Evolutionary conservation across 2,888 invertebrate genomes (phyloP).

Genomic region (Tiliacea citrago): DNA sequence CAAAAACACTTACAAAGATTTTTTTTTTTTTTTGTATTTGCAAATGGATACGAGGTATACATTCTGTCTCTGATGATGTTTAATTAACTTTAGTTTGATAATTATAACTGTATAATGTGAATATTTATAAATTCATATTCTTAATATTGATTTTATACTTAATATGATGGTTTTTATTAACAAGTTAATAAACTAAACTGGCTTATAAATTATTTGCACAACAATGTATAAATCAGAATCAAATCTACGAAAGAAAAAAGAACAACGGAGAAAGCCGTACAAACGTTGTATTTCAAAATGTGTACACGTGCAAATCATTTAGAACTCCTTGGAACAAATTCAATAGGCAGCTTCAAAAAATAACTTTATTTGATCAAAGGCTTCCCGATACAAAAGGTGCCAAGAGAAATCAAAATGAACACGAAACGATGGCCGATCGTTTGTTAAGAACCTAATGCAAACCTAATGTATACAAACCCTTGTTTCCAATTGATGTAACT

Average conservation of each 20-base stretch:
- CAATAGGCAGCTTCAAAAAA: neutral
- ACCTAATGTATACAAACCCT: neutral
- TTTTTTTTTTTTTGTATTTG: too few species aligned
- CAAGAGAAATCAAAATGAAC: conserved; percentile 50
- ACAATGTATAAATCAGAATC: neutral
- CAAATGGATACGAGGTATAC: too few species aligned
- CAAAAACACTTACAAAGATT: neutral
- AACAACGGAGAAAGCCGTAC: neutral
- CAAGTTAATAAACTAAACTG: neutral
- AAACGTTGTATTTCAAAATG: conserved; percentile 12
- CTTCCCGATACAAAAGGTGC: conserved; percentile 13
- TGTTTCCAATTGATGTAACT: neutral
- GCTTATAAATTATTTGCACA: neutral
- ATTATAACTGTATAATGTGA: conserved; percentile 1
- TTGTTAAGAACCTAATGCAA: conserved; percentile 28
- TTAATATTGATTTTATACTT: too few species aligned
- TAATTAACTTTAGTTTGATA: neutral
- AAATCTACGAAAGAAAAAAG: neutral
- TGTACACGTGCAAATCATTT: conserved; percentile 29
- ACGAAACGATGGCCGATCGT: conserved; percentile 33
- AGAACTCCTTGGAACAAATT: conserved; percentile 8
- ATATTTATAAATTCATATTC: conserved; percentile 14
- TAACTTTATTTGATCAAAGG: neutral
- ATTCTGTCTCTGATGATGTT: neutral
- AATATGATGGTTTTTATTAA: neutral